A percentile compares a stretch with the other conserved stretches of the same genome.
These are phyloP conservation scores for Anarhynchus alexandrinus DNA, from an alignment of 2,113 vertebrate genomes.

Conservation along the genomic window DNA sequence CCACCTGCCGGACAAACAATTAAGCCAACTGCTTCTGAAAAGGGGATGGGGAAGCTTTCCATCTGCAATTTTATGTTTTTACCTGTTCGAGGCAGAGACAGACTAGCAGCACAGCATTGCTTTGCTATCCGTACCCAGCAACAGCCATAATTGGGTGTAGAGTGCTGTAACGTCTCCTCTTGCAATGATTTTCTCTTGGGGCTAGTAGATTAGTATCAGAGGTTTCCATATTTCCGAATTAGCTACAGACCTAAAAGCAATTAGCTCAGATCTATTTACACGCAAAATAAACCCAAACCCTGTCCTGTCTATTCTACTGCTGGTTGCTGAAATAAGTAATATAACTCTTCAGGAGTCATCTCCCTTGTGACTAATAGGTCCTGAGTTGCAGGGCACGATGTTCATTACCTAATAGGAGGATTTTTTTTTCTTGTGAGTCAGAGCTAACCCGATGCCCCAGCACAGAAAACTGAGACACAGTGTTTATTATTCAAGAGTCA, in stretches of 20 bases:
- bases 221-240: neutral
- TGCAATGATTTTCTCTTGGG: neutral
- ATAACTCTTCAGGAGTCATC: neutral
- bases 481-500: neutral
- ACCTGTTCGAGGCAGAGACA: neutral
- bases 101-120: neutral
- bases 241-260: neutral
- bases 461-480: neutral
- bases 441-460: neutral
- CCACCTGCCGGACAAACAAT: slow-evolving; percentile 50
- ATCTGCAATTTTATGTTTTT: fast-evolving
- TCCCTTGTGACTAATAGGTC: neutral
- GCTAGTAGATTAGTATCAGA: neutral
- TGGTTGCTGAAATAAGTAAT: neutral
- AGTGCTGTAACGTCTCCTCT: neutral
- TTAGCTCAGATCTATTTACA: neutral
- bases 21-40: neutral
- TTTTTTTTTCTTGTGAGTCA: neutral
- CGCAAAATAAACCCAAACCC: neutral
- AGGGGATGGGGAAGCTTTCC: neutral
- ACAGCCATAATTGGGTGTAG: neutral
- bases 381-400: neutral
- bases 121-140: neutral
- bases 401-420: neutral
- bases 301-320: neutral